Base-by-base conservation (phyloP, 92 coral and sea anemone genomes). In the Metridium senile region DNA sequence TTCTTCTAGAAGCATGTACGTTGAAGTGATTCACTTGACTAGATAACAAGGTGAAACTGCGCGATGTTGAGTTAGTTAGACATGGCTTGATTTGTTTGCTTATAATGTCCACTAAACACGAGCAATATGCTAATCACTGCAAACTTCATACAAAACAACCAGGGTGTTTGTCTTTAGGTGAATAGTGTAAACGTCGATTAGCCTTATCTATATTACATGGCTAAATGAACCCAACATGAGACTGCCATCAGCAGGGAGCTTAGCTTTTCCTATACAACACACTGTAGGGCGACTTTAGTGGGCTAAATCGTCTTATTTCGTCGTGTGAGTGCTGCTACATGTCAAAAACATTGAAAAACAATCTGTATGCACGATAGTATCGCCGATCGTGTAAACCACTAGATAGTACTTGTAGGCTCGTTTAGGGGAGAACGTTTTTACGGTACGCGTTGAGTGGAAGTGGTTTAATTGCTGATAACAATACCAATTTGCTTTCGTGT, bases 401-500 rank as follows among this genome's bases (percentile, higher is more conserved):
- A 31, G 64, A 18, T 54, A 53, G 47, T 53, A 2, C 6, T 8
- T 56, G 45, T n/a, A 19, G 27, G 26, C 22, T 51, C 70, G 30
- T 68, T 69, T 70, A 27, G 68, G 49, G 69, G 70, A 69, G 34
- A 32, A 26, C 73, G 33, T 56, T 74, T 35, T 28, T 4, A 30
- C 33, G 17, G 22, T 45, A 54, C 11, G 49, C 30, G 62, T 79
- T 77, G 67, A 70, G 62, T 62, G 65, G 68, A 54, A 79, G 77
- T 79, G 81, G 23, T 84, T 71, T 84, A 88, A 88, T 84, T 79
- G 89, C 79, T 84, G 79, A 69, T 84, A 86, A 88, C 93, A 88
- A 84, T 79, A 77, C 83, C 81, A 82, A 84, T 88, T 84, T 87
- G 90, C 85, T 92, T 92, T 93, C 97, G 97, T 92, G 97, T 84